Base-by-base conservation (phyloP, 2,797 vertebrate genomes). In the Chelmon rostratus region DNA sequence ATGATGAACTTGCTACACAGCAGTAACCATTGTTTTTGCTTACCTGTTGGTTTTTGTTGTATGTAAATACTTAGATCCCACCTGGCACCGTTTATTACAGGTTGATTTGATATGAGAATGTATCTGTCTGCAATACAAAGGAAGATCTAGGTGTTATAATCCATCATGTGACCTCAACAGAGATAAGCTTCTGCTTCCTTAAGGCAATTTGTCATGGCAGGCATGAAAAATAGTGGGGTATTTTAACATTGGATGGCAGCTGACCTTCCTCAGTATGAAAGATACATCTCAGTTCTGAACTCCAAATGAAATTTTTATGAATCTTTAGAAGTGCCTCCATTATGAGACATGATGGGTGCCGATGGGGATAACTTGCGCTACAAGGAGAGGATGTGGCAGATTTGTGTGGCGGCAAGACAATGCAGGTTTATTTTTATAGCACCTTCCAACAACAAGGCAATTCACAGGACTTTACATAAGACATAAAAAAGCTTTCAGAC, bases 1-100 rank as follows among this genome's bases (percentile, higher is more conserved):
- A 78, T 81, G 21, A 67, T 68, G 54, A 52, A 70, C 64, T 67
- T n/a, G 9, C 15, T 21, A 18, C 38, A 76, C 35, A 50, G 59
- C 10, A 1, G 6, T 16, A 15, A 50, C 33, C 6, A 12, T 42
- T 66, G 40, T 68, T 50, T 67, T 28, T 35, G 13, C 3, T 68
- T 10, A 53, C 11, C 42, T 49, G 38, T 16, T 61, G 33, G 19
- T 16, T 44, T 40, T 16, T 4, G 18, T 46, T 47, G 19, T 31
- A 73, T 73, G 74, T 58, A 53, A 72, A 78, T 69, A 61, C 7
- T 1, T 35, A n/a, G 10, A 64, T 42, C 52, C 50, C 49, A 73
- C 33, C 31, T 47, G 37, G 23, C 37, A 44, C 7, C 10, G 13
- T 73, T 81, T 76, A 49, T 76, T 54, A 16, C 49, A 63, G 44